Percentiles rank a stretch among this genome's conserved stretches.
Conservation (phyloP, 2,113 vertebrate species). For the Leiothrix lutea region DNA sequence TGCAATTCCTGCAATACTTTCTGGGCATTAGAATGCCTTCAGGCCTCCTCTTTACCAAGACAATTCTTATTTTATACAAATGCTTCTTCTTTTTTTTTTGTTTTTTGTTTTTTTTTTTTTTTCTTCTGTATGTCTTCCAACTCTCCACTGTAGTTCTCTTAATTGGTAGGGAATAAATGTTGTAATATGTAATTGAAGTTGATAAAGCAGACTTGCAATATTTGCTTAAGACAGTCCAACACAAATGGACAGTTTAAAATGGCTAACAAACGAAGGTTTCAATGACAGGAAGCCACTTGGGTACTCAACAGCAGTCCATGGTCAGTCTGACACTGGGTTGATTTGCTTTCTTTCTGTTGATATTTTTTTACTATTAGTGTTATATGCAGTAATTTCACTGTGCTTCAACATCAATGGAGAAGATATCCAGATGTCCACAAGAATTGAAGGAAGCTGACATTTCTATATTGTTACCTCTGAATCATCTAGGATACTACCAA, state of each 20-base stretch:
- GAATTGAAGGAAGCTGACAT: not conserved
- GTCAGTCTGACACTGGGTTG: not conserved
- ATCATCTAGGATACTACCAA: not conserved
- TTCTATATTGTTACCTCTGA: too few species aligned
- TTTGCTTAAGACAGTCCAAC: not conserved
- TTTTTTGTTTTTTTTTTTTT: not conserved
- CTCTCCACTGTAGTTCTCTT: not conserved
- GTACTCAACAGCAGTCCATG: not conserved
- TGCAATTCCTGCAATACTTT: not conserved
- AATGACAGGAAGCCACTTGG: not conserved
- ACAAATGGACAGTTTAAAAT: not conserved
- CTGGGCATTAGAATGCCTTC: not conserved
- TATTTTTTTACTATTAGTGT: not conserved
- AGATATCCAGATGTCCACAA: not conserved
- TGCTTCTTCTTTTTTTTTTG: not conserved
- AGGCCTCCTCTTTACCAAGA: not conserved
- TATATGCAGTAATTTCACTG: not conserved
- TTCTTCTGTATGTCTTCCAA: not conserved
- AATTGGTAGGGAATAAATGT: not conserved
- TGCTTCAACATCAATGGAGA: not conserved
- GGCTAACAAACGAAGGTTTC: not conserved
- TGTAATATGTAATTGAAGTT: rapidly evolving
- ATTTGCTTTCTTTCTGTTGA: not conserved
- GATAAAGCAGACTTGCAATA: not conserved
- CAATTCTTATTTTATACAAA: not conserved